Conservation (phyloP, 2,888 invertebrate species). For the Dolichopus griseipennis region DNA sequence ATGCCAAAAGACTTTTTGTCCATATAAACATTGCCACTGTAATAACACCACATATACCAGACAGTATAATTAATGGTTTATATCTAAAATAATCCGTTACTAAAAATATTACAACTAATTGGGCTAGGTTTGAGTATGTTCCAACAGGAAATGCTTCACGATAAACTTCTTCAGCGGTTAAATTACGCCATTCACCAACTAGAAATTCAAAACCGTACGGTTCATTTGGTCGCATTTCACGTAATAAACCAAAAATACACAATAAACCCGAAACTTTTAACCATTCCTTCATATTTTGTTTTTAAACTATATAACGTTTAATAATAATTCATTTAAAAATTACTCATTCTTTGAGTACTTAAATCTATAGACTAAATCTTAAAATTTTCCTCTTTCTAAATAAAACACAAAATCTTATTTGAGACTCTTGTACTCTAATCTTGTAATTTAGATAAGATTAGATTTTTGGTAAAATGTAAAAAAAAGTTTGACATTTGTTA, state of each 20-base stretch:
- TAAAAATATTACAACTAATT: slow-evolving; percentile 68
- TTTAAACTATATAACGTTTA: too few species aligned
- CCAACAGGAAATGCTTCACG: slow-evolving; percentile 76
- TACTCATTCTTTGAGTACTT: too few species aligned
- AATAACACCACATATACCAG: slow-evolving; percentile 60
- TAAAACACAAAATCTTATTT: too few species aligned
- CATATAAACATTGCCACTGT: slow-evolving; percentile 72
- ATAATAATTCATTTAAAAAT: too few species aligned
- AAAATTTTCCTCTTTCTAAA: too few species aligned
- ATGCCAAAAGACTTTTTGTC: slow-evolving; percentile 59
- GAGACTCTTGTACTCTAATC: too few species aligned
- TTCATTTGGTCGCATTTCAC: slow-evolving; percentile 80
- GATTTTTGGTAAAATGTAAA: too few species aligned
- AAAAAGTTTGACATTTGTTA: too few species aligned
- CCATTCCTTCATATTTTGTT: slow-evolving; percentile 51
- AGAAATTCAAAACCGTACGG: slow-evolving; percentile 75
- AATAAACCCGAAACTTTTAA: slow-evolving; percentile 59
- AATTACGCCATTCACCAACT: slow-evolving; percentile 67
- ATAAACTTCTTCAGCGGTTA: slow-evolving; percentile 50
- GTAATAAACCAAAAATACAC: slow-evolving; percentile 69
- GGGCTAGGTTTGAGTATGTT: slow-evolving; percentile 75
- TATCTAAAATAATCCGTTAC: slow-evolving; percentile 73
- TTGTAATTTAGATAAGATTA: too few species aligned
- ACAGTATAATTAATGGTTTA: slow-evolving; percentile 75
- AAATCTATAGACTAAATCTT: too few species aligned